Conservation (phyloP, 2,888 invertebrate genomes). For the Hypercompe scribonia region DNA sequence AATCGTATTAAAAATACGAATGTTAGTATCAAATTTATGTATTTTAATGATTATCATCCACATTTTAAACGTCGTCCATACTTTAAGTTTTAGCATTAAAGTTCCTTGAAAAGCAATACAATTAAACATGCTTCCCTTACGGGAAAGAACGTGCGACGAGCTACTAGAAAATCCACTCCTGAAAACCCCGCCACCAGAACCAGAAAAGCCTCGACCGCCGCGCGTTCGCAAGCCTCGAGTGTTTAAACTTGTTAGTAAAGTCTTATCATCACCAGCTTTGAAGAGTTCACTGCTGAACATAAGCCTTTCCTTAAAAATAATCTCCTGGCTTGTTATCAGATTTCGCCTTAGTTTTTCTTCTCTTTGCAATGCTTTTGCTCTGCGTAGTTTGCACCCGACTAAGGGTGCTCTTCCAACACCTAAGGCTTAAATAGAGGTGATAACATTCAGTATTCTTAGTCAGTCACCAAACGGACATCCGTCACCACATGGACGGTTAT, state of each 20-base stretch:
- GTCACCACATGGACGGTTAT: too few species aligned
- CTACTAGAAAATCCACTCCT: constrained; percentile 69
- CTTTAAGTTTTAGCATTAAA: background rate
- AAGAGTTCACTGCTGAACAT: too few species aligned
- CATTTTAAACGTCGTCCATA: background rate
- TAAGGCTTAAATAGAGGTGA: too few species aligned
- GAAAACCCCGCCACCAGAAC: constrained; percentile 75
- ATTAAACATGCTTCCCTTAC: constrained; percentile 69
- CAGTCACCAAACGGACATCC: too few species aligned
- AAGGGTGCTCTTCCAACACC: too few species aligned
- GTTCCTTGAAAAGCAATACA: background rate
- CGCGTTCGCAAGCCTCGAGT: constrained; percentile 69
- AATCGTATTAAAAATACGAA: background rate
- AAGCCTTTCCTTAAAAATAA: too few species aligned
- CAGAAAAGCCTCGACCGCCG: constrained; percentile 72
- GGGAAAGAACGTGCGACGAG: constrained; percentile 69
- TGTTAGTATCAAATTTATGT: background rate
- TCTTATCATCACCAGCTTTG: too few species aligned
- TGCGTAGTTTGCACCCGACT: too few species aligned
- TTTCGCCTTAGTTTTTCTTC: too few species aligned
- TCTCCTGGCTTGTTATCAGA: too few species aligned
- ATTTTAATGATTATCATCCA: background rate
- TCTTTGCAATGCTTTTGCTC: too few species aligned
- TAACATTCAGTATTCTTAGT: too few species aligned
- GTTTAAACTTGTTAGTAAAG: constrained; percentile 69